Percentiles rank a stretch among this genome's conserved stretches.
phyloP scores from a whole-genome alignment of 92 coral and sea anemone genomes.

The Heliopora coerulea region DNA sequence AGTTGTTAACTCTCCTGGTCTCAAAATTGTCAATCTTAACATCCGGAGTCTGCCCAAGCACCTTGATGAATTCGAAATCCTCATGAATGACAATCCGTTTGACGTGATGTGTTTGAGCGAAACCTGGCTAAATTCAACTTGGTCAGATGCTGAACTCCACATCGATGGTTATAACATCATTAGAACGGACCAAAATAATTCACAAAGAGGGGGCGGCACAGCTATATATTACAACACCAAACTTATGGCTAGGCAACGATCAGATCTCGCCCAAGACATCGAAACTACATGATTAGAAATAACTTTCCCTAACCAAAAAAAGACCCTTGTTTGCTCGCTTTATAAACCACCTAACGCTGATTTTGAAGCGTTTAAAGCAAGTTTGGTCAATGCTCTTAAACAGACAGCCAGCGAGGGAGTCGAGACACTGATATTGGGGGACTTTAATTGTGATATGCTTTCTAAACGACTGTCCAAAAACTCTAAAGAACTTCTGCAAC shows the following conservation, averaged over 20 bases:
- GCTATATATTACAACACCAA: constrained; percentile 53
- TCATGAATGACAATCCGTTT: constrained; percentile 44
- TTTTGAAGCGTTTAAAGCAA: constrained; percentile 21
- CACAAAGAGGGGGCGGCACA: constrained; percentile 54
- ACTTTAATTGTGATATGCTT: constrained; percentile 20
- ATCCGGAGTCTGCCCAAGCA: constrained; percentile 54
- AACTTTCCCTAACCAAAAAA: constrained; percentile 26
- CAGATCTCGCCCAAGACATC: constrained; percentile 30
- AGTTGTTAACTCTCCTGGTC: constrained; percentile 41
- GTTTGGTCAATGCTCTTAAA: background rate
- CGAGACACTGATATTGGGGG: constrained; percentile 28
- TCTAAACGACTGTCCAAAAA: constrained; percentile 5
- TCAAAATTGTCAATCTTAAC: constrained; percentile 51
- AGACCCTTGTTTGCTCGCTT: constrained; percentile 27
- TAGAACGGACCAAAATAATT: constrained; percentile 37
- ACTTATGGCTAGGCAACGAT: constrained; percentile 38
- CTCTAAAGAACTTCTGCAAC: constrained; percentile 33
- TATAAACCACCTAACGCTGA: constrained; percentile 36
- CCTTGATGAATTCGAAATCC: constrained; percentile 42
- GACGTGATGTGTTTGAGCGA: constrained; percentile 46
- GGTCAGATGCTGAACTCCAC: constrained; percentile 38
- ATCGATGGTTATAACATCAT: constrained; percentile 42
- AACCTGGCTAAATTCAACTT: constrained; percentile 52
- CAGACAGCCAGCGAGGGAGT: constrained; percentile 4
- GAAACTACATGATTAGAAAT: constrained; percentile 49